Percentiles rank a stretch among this genome's conserved stretches.
phyloP scores from a whole-genome alignment of 2,888 invertebrate genomes.

The Xestobium rufovillosum region DNA sequence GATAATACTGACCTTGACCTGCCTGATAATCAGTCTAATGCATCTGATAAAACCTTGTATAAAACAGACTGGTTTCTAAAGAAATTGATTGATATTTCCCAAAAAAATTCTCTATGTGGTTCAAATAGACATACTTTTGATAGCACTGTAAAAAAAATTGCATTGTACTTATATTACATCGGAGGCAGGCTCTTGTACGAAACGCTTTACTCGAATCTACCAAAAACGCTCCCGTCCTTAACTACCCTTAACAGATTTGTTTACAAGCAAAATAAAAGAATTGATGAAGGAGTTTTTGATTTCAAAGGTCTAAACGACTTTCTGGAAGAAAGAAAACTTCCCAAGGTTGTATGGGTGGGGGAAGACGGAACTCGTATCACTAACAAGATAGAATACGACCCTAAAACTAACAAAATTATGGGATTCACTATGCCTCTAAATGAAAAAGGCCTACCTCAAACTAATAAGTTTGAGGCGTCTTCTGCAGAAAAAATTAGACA shows the following conservation, averaged over 20 bases:
- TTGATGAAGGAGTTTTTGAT: constrained; percentile 19
- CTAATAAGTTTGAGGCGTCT: constrained; percentile 19
- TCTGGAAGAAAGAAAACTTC: constrained; percentile 16
- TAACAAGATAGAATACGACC: constrained; percentile 23
- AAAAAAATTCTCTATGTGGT: constrained; percentile 3
- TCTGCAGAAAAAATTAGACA: constrained; percentile 19
- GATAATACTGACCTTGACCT: constrained; percentile 1
- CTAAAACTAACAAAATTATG: constrained; percentile 23
- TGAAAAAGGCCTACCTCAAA: constrained; percentile 19
- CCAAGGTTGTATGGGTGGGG: constrained; percentile 21
- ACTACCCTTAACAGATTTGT: constrained; percentile 16
- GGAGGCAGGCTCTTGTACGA: constrained; percentile 15
- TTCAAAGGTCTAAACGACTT: constrained; percentile 14
- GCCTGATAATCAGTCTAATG: not conserved
- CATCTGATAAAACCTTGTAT: constrained; percentile 2
- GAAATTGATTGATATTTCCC: constrained; percentile 3
- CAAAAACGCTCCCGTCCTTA: constrained; percentile 17
- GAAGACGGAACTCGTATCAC: constrained; percentile 24
- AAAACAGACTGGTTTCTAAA: constrained; percentile 2
- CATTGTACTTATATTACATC: constrained; percentile 13
- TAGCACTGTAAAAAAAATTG: constrained; percentile 11
- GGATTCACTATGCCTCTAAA: constrained; percentile 24
- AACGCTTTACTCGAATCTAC: constrained; percentile 15
- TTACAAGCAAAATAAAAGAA: constrained; percentile 2
- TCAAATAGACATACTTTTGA: constrained; percentile 4